Conservation (phyloP, 2,888 invertebrate genomes). For the Apoderus coryli region DNA sequence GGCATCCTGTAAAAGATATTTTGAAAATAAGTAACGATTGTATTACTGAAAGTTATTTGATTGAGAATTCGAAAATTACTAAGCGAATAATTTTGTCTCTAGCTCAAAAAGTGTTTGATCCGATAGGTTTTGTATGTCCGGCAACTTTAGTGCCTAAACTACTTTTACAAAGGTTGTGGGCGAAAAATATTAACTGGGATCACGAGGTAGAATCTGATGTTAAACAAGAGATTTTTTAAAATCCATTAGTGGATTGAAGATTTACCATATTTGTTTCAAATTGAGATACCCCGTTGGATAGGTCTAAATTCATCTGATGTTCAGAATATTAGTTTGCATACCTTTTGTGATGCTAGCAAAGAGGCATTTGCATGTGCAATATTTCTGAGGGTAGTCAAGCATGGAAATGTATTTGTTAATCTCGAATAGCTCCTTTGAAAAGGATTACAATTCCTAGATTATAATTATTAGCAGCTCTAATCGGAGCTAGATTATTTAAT, state of each 20-base stretch:
- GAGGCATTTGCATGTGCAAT: constrained; percentile 5
- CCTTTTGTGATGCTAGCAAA: constrained; percentile 12
- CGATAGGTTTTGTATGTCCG: constrained; percentile 11
- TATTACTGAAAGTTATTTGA: too few relatives aligned
- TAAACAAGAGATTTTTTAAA: too few relatives aligned
- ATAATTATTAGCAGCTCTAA: constrained; percentile 12
- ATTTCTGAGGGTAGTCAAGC: constrained; percentile 5
- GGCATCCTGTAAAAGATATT: too few relatives aligned
- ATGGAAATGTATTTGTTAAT: constrained; percentile 8
- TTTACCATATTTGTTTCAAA: constrained; percentile 6
- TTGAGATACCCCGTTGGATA: constrained; percentile 13
- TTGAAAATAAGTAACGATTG: too few relatives aligned
- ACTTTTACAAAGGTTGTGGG: constrained; percentile 11
- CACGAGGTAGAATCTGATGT: too few relatives aligned
- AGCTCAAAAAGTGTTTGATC: constrained; percentile 11
- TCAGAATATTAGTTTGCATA: constrained; percentile 11
- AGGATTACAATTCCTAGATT: constrained; percentile 14
- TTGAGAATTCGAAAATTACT: constrained; percentile 4
- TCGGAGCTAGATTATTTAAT: constrained; percentile 10
- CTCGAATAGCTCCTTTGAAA: constrained; percentile 11
- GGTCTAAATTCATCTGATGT: not conserved
- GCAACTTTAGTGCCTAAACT: constrained; percentile 12
- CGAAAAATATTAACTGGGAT: constrained; percentile 11
- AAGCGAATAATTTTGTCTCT: constrained; percentile 10
- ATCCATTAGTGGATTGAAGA: constrained; percentile 10